Evolutionary conservation across 2,797 vertebrate species (phyloP).

Genomic region (Falco cherrug): DNA sequence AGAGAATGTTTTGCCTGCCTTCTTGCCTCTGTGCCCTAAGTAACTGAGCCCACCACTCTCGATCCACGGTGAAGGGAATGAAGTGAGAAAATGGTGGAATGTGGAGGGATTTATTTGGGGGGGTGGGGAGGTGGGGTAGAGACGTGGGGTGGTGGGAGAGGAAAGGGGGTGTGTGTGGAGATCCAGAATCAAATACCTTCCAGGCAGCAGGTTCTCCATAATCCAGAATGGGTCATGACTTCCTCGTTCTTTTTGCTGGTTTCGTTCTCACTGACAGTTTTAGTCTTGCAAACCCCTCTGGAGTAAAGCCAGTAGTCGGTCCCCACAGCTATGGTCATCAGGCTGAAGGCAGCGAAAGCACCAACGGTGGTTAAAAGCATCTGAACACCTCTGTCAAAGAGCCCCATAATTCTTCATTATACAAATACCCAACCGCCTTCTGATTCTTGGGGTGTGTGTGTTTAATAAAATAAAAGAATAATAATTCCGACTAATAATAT

Average conservation of each 20-base stretch:
- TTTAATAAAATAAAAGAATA: constrained; percentile 79
- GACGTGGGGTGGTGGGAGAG: constrained; percentile 47
- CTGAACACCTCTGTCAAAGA: constrained; percentile 98
- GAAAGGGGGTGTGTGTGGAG: constrained; percentile 30
- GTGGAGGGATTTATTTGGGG: constrained; percentile 69
- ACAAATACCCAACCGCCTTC: constrained; percentile 92
- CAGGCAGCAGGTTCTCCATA: constrained; percentile 99
- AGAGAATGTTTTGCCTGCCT: constrained; percentile 61
- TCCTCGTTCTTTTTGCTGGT: constrained; percentile 99
- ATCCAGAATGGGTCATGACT: constrained; percentile 98
- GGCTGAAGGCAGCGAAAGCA: constrained; percentile 98
- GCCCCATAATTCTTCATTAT: constrained; percentile 99
- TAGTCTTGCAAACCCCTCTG: constrained; percentile 96
- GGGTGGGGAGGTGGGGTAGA: not conserved
- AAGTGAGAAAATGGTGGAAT: constrained; percentile 83
- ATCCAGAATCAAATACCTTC: constrained; percentile 88
- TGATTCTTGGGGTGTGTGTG: constrained; percentile 81
- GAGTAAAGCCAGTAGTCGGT: constrained; percentile 99
- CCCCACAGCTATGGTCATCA: constrained; percentile 98
- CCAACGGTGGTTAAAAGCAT: constrained; percentile 99
- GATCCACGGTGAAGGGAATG: constrained; percentile 56
- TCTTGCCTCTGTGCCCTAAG: constrained; percentile 62
- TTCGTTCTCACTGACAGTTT: constrained; percentile 95
- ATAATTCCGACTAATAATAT: constrained; percentile 79
- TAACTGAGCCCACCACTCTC: constrained; percentile 71